Evolutionary conservation across 2,888 invertebrate species (phyloP), one percentile per base, ranked within the genome.

Genomic region (Cantharis rustica): DNA sequence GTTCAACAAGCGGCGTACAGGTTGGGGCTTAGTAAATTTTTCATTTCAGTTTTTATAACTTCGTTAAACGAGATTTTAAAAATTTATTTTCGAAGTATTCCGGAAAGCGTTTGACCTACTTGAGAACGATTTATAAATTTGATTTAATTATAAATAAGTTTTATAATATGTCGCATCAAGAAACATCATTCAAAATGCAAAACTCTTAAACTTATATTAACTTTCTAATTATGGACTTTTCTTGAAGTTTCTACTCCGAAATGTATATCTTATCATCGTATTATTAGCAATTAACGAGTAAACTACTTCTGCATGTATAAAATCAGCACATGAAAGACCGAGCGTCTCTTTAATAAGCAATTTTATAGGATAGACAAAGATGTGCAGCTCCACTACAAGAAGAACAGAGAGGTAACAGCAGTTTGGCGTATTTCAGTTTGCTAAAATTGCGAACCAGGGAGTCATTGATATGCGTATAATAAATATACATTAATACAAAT

Each of bases 401-500:
- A 20, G 64, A 75, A 77, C 15, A 71, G 78, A 78, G 76, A 76
- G 16, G 75, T 61, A 64, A 68, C 66, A 72, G 75, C 78, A 74
- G 80, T 79, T 80, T 76, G 78, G 78, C 75, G 79, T 80, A 78
- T 81, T 81, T 80, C 79, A 81, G 81, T 83, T 82, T 81, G 80
- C 80, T 80, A 81, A 80, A 84, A 84, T 82, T 82, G 80, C 81
- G 81, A 82, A 82, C 86, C 79, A 80, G 86, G 86, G 86, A 87
- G 84, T 85, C 85, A 86, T 87, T 86, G 86, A 87, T 86, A 86
- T 83, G 85, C 84, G 84, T 84, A 84, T 86, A 85, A 78, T 86
- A 85, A 86, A 86, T 87, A 85, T 85, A 86, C 86, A 86, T 87
- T 87, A 86, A 86, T 87, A 87, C 85, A 86, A 86, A 87, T 86